These are phyloP conservation scores for Astatoreochromis straeleni DNA, from an alignment of 2,113 vertebrate genomes.

Conservation along the genomic window DNA sequence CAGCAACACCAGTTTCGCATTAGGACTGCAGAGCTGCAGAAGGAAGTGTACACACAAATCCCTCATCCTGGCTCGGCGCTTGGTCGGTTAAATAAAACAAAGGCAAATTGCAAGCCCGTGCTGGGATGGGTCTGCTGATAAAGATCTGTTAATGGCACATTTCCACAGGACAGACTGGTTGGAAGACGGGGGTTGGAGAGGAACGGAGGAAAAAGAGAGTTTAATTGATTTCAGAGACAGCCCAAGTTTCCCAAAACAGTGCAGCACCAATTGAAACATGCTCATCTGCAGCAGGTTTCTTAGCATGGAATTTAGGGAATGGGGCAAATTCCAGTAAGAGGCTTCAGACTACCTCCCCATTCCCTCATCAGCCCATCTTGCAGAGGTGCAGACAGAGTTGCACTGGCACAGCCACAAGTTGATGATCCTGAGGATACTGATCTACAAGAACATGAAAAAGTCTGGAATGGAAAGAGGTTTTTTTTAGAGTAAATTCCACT, in stretches of 20 bases:
- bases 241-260: neutral
- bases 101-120: slow-evolving; percentile 27
- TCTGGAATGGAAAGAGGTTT: slow-evolving; percentile 9
- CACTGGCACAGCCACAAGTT: slow-evolving; percentile 37
- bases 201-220: neutral
- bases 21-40: slow-evolving; percentile 14
- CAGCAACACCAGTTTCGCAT: slow-evolving; percentile 48
- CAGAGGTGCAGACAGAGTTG: slow-evolving; percentile 60
- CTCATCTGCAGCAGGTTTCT: slow-evolving; percentile 7
- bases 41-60: slow-evolving; percentile 27
- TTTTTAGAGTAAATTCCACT: slow-evolving; percentile 10
- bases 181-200: neutral
- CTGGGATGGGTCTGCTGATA: slow-evolving; percentile 54
- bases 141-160: slow-evolving; percentile 57
- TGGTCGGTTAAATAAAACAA: slow-evolving; percentile 57
- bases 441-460: slow-evolving; percentile 24
- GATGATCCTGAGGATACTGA: slow-evolving; percentile 37
- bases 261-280: neutral
- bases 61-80: slow-evolving; percentile 46
- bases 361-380: slow-evolving; percentile 19
- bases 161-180: slow-evolving; percentile 32
- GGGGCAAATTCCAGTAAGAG: slow-evolving; percentile 38
- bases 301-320: slow-evolving; percentile 47
- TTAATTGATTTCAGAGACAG: neutral
- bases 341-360: slow-evolving; percentile 20